Conservation (phyloP, 1,140 invertebrate species). For the Zaprionus capensis region DNA sequence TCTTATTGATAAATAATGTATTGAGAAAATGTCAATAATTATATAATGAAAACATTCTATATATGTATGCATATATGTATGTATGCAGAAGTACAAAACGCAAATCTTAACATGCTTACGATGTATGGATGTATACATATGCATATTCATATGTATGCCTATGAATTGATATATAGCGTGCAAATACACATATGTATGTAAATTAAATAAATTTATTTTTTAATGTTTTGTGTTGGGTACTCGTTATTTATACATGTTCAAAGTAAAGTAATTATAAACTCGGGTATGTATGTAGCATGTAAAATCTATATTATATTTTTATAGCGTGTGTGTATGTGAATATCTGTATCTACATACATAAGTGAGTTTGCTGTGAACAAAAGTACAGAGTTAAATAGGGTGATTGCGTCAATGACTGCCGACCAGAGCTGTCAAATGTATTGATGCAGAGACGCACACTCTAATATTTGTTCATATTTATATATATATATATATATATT, state of each 20-base stretch:
- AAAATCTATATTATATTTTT: constrained; percentile 35
- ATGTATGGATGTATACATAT: background rate
- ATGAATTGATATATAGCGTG: background rate
- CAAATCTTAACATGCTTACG: background rate
- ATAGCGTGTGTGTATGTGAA: constrained; percentile 27
- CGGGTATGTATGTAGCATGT: no score
- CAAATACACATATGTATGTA: constrained; percentile 13
- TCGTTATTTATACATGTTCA: background rate
- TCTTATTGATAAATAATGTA: background rate
- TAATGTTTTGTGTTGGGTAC: background rate
- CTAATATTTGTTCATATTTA: background rate
- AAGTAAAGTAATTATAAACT: background rate
- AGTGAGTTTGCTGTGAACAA: constrained; percentile 35
- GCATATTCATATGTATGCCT: background rate
- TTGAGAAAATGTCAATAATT: background rate
- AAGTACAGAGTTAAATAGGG: constrained; percentile 69
- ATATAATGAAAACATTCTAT: background rate
- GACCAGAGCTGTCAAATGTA: constrained; percentile 69
- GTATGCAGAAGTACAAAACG: no score
- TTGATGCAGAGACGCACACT: background rate
- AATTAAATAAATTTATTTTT: background rate
- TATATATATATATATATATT: background rate
- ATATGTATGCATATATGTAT: background rate
- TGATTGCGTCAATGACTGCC: constrained; percentile 76
- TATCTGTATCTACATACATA: constrained; percentile 23